A percentile compares a stretch with the other conserved stretches of the same genome.
phyloP scores from a whole-genome alignment of 2,888 invertebrate species.

The Ypsolopha sequella region DNA sequence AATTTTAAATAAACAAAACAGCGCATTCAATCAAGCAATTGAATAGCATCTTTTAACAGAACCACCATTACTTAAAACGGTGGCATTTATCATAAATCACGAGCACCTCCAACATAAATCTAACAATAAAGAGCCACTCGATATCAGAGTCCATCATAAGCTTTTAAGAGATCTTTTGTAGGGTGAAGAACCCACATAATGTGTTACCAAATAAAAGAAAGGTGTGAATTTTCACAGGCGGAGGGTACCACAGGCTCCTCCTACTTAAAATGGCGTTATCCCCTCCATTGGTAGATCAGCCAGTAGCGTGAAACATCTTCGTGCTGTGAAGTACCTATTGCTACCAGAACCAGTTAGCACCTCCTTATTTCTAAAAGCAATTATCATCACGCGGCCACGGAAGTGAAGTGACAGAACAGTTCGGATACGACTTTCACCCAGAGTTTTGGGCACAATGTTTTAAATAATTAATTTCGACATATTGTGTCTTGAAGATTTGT shows the following conservation, averaged over 20 bases:
- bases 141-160: slow-evolving; percentile 55
- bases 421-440: background rate
- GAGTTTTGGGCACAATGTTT: background rate
- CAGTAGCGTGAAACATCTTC: slow-evolving; percentile 52
- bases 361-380: slow-evolving; percentile 66
- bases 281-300: slow-evolving; percentile 41
- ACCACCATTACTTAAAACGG: background rate
- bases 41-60: background rate
- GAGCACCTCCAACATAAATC: slow-evolving; percentile 56
- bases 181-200: slow-evolving; percentile 63
- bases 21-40: background rate
- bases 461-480: background rate
- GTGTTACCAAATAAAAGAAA: slow-evolving; percentile 70
- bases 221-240: slow-evolving; percentile 69
- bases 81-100: slow-evolving; percentile 36
- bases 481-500: too few species aligned
- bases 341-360: slow-evolving; percentile 33
- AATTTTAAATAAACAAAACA: too few species aligned
- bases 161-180: slow-evolving; percentile 65
- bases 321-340: slow-evolving; percentile 55
- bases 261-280: slow-evolving; percentile 64
- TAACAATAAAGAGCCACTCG: slow-evolving; percentile 60
- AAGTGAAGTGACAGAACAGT: background rate
- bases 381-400: slow-evolving; percentile 39
- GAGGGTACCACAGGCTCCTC: slow-evolving; percentile 40